Evolutionary conservation across 2,113 vertebrate species (phyloP).

Genomic region (Clarias magur): DNA sequence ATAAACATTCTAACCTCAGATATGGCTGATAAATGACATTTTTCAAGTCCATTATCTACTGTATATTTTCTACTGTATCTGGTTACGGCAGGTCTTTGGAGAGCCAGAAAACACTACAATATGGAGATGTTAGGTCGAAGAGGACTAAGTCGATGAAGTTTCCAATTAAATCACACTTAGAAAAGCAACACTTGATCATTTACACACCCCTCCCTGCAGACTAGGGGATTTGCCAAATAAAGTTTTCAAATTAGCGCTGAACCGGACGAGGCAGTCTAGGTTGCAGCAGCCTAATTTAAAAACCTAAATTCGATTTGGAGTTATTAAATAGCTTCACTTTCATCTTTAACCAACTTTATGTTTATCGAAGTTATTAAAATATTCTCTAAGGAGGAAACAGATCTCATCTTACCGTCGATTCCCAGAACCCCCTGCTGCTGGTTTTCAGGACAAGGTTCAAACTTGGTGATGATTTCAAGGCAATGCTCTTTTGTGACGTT

Average conservation of each 20-base stretch:
- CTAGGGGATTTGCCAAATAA: slow-evolving; percentile 6
- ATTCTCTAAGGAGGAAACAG: slow-evolving; percentile 1
- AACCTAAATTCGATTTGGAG: neutral
- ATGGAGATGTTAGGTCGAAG: neutral
- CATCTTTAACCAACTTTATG: neutral
- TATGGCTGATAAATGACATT: neutral
- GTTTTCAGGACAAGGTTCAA: slow-evolving; percentile 92
- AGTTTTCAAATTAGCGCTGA: neutral
- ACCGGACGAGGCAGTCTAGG: neutral
- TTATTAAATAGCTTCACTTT: neutral
- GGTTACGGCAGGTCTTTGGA: neutral
- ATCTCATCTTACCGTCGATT: slow-evolving; percentile 85
- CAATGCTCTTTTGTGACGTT: slow-evolving; percentile 87
- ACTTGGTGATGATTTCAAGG: slow-evolving; percentile 85
- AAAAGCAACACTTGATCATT: slow-evolving; percentile 1
- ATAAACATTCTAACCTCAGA: neutral
- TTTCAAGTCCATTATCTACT: neutral
- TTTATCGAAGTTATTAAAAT: neutral
- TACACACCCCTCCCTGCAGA: neutral
- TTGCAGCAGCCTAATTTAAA: neutral
- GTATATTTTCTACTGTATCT: neutral
- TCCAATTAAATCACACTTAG: neutral
- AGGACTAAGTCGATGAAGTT: neutral
- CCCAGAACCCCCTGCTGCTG: slow-evolving; percentile 85
- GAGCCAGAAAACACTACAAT: neutral